Evolutionary conservation across 1,140 invertebrate genomes (phyloP), one percentile per base, ranked within the genome.

Genomic region (Lucilia sericata): DNA sequence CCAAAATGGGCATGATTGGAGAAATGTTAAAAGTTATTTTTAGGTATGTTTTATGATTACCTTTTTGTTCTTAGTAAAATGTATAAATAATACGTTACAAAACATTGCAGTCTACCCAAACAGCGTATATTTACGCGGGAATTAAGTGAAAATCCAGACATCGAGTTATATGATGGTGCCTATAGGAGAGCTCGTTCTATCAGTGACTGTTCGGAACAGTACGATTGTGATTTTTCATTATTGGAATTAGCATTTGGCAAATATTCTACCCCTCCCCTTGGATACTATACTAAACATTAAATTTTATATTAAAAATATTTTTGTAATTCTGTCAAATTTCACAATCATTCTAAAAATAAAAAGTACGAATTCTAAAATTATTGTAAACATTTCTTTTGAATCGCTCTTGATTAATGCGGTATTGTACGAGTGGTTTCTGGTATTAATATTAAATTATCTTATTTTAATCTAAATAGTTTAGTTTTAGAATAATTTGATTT

Each of bases 161-260:
- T 95, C 87, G 90, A 91, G 30, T 92, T 93, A 82, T 96, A 96
- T 86, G 94, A 94, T 83, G 88, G 92, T 78, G 95, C 95, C 19
- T 91, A 91, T 85, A 93, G 94, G 84, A 92, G 86, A 91, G 87
- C 85, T 87, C 88, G 87, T 90, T 87, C 86, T 91, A 88, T 88
- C 75, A 91, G 87, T 82, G 91, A 93, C 81, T 96, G 95, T 86
- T 89, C 91, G n/a, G 84, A 86, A 83, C 91, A 92, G 84, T 96
- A 94, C 88, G 90, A 92, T 74, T 96, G 95, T 88, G 92, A 93
- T n/a, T 92, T 96, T 84, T 96, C 95, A 12, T 89, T 96, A 84
- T 92, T 96, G 82, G 95, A 96, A 91, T 92, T 95, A 91, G 94
- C 94, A 21, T 92, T 95, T 85, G 95, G 95, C 30, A 94, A 94